Conservation (phyloP, 53 echinoderm and acorn worm species). For the Stichopus horrens region DNA sequence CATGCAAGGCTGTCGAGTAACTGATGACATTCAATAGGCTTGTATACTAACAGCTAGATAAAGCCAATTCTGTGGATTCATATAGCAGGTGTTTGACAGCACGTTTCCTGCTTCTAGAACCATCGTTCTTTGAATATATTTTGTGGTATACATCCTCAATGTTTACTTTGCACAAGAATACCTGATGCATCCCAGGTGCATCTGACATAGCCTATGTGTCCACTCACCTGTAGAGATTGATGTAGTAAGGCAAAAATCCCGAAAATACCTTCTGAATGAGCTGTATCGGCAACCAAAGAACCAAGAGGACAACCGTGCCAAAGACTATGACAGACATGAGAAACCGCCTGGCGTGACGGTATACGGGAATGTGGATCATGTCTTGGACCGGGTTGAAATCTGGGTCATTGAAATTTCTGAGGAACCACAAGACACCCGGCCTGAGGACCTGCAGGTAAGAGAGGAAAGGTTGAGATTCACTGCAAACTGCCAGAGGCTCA, state of each 20-base stretch:
- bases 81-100: too few relatives aligned
- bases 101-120: too few relatives aligned
- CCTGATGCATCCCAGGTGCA: not conserved
- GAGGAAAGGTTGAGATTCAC: not conserved
- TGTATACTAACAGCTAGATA: too few relatives aligned
- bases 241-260: constrained; percentile 84
- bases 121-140: too few relatives aligned
- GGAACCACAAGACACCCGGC: constrained; percentile 97
- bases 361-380: constrained; percentile 98
- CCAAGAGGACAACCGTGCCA: constrained; percentile 87
- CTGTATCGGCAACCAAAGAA: constrained; percentile 88
- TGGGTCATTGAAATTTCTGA: constrained; percentile 96
- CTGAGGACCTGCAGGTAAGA: constrained; percentile 67
- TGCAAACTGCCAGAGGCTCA: too few relatives aligned
- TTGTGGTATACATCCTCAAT: too few relatives aligned
- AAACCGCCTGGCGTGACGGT: constrained; percentile 93
- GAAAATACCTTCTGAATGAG: constrained; percentile 77
- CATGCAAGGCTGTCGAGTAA: too few relatives aligned
- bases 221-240: constrained; percentile 86
- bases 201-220: not conserved
- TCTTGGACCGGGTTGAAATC: constrained; percentile 99
- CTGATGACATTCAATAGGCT: too few relatives aligned
- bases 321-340: constrained; percentile 91
- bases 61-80: too few relatives aligned
- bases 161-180: too few relatives aligned